A percentile compares a stretch with the other conserved stretches of the same genome.
Evolutionary conservation across 2,113 vertebrate genomes (phyloP).

Genomic region (Phaethornis superciliosus): DNA sequence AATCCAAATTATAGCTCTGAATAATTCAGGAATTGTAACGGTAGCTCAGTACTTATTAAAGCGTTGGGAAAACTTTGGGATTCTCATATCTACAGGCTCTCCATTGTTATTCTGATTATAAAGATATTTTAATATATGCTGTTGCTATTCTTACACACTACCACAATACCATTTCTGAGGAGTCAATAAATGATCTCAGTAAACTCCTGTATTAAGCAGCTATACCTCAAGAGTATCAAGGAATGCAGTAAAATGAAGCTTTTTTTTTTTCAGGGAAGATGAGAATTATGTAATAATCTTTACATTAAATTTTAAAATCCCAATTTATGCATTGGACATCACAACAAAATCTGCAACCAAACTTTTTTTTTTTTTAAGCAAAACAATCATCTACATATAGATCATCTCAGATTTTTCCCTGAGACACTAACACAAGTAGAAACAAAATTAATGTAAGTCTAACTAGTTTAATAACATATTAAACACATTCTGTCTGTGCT

Average conservation of each 20-base stretch:
- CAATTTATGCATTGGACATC: background rate
- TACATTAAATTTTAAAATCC: constrained; percentile 45
- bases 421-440: background rate
- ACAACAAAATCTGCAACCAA: background rate
- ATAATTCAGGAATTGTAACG: constrained; percentile 72
- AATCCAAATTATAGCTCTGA: constrained; percentile 68
- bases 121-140: constrained; percentile 44
- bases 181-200: constrained; percentile 27
- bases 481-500: constrained; percentile 35
- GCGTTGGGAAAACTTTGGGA: constrained; percentile 66
- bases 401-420: background rate
- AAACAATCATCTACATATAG: background rate
- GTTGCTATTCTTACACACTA: constrained; percentile 27
- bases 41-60: constrained; percentile 64
- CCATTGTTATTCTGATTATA: constrained; percentile 49
- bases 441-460: constrained; percentile 15
- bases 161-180: background rate
- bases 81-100: constrained; percentile 51
- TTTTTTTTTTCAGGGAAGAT: background rate
- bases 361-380: background rate
- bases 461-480: constrained; percentile 47
- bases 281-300: constrained; percentile 16
- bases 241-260: constrained; percentile 5
- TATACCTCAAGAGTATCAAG: constrained; percentile 14
- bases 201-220: background rate